Conservation (phyloP, 1,140 invertebrate genomes). For the Plodia interpunctella region DNA sequence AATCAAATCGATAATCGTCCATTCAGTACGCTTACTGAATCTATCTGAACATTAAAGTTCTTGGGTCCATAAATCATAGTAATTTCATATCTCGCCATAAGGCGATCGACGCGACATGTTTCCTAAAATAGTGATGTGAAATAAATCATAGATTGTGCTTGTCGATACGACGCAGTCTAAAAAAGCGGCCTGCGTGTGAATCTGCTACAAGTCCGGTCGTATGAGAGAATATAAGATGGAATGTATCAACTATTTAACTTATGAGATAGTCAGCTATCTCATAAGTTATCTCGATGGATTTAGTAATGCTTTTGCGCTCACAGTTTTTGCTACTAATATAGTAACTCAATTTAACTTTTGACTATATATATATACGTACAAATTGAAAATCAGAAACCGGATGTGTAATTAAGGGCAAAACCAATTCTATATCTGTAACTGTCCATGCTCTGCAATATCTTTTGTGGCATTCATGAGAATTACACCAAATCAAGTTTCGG, state of each 20-base stretch:
- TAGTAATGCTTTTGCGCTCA: slow-evolving; percentile 18
- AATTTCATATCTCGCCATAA: slow-evolving; percentile 69
- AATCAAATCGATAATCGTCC: slow-evolving; percentile 7
- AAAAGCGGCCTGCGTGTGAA: slow-evolving; percentile 67
- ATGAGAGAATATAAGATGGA: slow-evolving; percentile 59
- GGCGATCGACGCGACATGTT: slow-evolving; percentile 57
- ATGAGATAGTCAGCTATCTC: slow-evolving; percentile 26
- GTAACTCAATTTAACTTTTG: slow-evolving; percentile 8
- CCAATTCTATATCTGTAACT: background rate
- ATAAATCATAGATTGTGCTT: slow-evolving; percentile 65
- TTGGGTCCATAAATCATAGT: slow-evolving; percentile 50
- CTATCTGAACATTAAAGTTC: slow-evolving; percentile 40
- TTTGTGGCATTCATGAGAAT: background rate
- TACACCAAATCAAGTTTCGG: too few species aligned
- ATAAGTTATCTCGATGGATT: too few species aligned
- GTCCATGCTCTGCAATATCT: background rate
- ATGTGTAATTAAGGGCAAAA: background rate
- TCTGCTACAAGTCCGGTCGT: slow-evolving; percentile 54
- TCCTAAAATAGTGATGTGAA: slow-evolving; percentile 75
- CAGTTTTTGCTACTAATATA: slow-evolving; percentile 3
- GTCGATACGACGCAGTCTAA: slow-evolving; percentile 54
- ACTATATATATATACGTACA: background rate
- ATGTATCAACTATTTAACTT: slow-evolving; percentile 44
- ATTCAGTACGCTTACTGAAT: slow-evolving; percentile 33
- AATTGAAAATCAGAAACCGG: background rate